Evolutionary conservation across 2,888 invertebrate species (phyloP), one percentile per base, ranked within the genome.

Genomic region (Drosophila melanosoma): DNA sequence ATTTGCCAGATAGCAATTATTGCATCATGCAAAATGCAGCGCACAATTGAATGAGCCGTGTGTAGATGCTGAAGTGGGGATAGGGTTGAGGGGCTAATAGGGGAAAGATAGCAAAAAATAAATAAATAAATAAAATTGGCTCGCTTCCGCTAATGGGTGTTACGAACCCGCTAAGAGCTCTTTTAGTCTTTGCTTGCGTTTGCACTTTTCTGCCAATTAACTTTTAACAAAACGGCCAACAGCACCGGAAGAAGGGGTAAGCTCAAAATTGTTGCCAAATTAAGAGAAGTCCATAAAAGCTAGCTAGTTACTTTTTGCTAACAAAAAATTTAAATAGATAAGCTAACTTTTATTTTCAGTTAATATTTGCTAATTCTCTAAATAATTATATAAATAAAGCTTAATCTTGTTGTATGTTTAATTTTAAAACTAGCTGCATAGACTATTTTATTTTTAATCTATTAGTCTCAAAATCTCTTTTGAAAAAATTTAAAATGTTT

Each of bases 151-250:
- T 80, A 82, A 81, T 83, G 61, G 70, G 29, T 54, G 23, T 56
- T 49, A 42, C 60, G 36, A 54, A 51, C 33, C 42, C 42, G 40
- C 26, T 20, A 23, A 35, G 26, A 26, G 42, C 32, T 45, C 56
- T 45, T 51, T 38, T n/a, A 36, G 26, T 40, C 76, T 74, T 61
- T 63, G 76, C 74, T 82, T 73, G 82, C 82, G 71, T 74, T 70
- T 67, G 85, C 87, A 73, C 64, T 79, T 84, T 81, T 74, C 81
- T 83, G 82, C 77, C 85, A 83, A 85, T 85, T 83, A 83, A 82
- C 71, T 70, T 76, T 68, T 56, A 68, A 53, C 45, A 61, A 65
- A 48, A 51, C 63, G 57, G 54, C 38, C 75, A 71, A 69, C 38
- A 67, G 65, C 65, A 71, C 69, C 80, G 76, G 80, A 76, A 76